Percentiles rank a stretch among this genome's conserved stretches.
Evolutionary conservation across 2,888 invertebrate species (phyloP).

Genomic region (Cosmia trapezina): DNA sequence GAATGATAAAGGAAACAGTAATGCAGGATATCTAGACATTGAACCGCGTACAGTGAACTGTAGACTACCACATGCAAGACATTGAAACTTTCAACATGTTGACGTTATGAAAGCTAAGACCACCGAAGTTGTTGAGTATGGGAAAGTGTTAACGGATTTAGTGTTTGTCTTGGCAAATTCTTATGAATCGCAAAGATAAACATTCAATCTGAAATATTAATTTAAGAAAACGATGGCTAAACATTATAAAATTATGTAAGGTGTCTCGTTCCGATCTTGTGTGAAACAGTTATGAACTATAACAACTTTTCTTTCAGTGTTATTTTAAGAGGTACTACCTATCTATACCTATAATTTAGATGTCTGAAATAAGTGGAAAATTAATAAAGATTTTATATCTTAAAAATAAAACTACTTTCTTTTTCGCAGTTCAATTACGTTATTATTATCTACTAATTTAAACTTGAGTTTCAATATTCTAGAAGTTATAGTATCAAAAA

Average conservation of each 20-base stretch:
- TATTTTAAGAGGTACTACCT: not conserved
- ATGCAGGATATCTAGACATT: conserved; percentile 33
- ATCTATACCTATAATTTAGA: too few relatives aligned
- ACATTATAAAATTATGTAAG: conserved; percentile 14
- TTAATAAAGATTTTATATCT: not conserved
- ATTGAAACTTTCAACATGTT: conserved; percentile 48
- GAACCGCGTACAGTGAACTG: conserved; percentile 41
- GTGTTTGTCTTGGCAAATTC: conserved; percentile 56
- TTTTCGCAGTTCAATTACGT: not conserved
- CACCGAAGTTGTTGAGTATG: conserved; percentile 39
- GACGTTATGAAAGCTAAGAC: conserved; percentile 37
- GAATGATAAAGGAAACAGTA: conserved; percentile 45
- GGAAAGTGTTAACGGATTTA: conserved; percentile 48
- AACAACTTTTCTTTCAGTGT: not conserved
- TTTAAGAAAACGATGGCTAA: conserved; percentile 22
- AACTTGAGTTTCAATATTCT: not conserved
- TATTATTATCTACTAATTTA: too few relatives aligned
- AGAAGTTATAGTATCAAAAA: conserved; percentile 3
- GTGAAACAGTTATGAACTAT: not conserved
- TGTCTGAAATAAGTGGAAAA: not conserved
- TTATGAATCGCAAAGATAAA: conserved; percentile 38
- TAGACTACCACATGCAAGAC: conserved; percentile 41
- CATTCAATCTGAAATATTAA: conserved; percentile 25
- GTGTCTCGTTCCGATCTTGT: not conserved
- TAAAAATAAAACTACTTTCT: not conserved